Conservation (phyloP, 2,113 vertebrate genomes). For the Sylvilagus bachmani region DNA sequence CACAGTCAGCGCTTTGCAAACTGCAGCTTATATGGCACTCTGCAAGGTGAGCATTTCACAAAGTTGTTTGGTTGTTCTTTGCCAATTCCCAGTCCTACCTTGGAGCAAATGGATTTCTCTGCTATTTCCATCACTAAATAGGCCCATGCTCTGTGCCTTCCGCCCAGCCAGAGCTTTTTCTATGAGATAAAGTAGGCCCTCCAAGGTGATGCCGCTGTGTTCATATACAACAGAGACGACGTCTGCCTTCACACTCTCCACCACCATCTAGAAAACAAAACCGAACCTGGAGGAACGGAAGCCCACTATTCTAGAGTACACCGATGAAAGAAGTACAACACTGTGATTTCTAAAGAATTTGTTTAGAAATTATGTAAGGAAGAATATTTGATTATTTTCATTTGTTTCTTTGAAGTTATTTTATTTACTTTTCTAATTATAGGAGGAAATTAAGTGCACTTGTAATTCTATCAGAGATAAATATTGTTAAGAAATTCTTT, state of each 20-base stretch:
- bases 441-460: neutral
- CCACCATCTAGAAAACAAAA: slow-evolving; percentile 87
- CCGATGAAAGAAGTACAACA: neutral
- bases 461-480: neutral
- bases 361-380: neutral
- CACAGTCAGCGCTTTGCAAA: neutral
- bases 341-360: neutral
- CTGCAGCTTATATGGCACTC: neutral
- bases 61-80: neutral
- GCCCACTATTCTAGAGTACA: neutral
- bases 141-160: slow-evolving; percentile 88
- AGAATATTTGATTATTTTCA: neutral
- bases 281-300: neutral
- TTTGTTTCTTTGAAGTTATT: neutral
- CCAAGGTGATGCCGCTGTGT: slow-evolving; percentile 87
- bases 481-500: neutral
- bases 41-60: neutral
- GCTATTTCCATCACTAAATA: slow-evolving; percentile 90
- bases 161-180: slow-evolving; percentile 86
- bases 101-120: slow-evolving; percentile 89
- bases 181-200: slow-evolving; percentile 87
- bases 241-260: slow-evolving; percentile 86
- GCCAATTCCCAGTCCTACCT: slow-evolving; percentile 81
- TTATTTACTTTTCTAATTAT: slow-evolving; percentile 34
- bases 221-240: slow-evolving; percentile 90